Base-by-base conservation (phyloP, 2,888 invertebrate species). In the Lasioglossum leucozonium region DNA sequence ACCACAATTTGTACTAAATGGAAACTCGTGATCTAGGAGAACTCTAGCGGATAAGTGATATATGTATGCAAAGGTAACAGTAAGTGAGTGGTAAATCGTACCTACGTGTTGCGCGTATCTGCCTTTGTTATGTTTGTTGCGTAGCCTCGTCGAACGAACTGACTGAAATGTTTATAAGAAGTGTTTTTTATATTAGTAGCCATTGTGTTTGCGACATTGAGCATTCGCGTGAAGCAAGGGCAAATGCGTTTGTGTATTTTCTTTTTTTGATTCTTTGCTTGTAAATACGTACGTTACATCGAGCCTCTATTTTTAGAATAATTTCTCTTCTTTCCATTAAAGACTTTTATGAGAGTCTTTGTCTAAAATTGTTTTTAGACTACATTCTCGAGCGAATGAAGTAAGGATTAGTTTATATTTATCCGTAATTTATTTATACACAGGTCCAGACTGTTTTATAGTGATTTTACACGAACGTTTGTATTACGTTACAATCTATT, bases 91-190 rank as follows among this genome's bases (percentile, higher is more conserved):
- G 72, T 82, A 73, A 84, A 79, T 71, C 84, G 80, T 86, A 88
- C 77, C 74, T 82, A 84, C 80, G 82, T 88, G 87, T 86, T 88
- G 84, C 75, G 80, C 72, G 82, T 74, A 80, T 82, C 72, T 85
- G 81, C 85, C 88, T 89, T 89, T 88, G 88, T 89, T 89, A 89
- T 76, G 84, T 89, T 89, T 89, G 88, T 89, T 89, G 85, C 42
- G 88, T 85, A 86, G 85, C 85, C 76, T 89, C 84, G 88, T 87
- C 82, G 69, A 83, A 76, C 80, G 72, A 80, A 76, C 75, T 72
- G 72, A 84, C 77, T 79, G 80, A 87, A 87, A 82, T 84, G 82
- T 86, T 82, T 89, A 87, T 86, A 55, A 81, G 62, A 73, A 69
- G 65, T 44, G 78, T 81, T 83, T 80, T 83, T 80, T 74, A 76